These are phyloP conservation scores for Acanthurus tractus DNA, from an alignment of 2,797 vertebrate species.

Conservation along the genomic window DNA sequence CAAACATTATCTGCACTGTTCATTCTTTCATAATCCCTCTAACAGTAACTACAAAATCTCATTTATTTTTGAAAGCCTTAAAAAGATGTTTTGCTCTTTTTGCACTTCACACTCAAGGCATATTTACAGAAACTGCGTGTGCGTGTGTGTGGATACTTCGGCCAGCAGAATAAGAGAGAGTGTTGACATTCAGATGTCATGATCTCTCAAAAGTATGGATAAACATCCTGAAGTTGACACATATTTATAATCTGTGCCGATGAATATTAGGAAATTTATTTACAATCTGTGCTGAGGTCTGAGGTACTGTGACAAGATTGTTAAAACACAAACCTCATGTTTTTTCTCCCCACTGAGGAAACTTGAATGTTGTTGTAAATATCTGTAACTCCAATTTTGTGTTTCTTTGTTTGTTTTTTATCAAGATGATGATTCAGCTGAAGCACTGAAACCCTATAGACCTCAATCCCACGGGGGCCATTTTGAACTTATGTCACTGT, in stretches of 20 bases:
- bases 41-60: conserved; percentile 23
- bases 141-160: conserved; percentile 21
- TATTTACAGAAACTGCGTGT: conserved; percentile 38
- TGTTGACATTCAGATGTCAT: conserved; percentile 37
- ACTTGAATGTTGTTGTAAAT: conserved; percentile 22
- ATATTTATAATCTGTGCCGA: background rate
- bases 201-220: conserved; percentile 44
- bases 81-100: conserved; percentile 54
- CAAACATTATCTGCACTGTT: conserved; percentile 34
- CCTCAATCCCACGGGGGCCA: conserved; percentile 49
- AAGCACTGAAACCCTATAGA: conserved; percentile 33
- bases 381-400: conserved; percentile 39
- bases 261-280: conserved; percentile 10
- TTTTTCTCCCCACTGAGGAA: background rate
- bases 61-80: conserved; percentile 65
- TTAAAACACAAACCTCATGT: background rate
- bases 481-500: conserved; percentile 54
- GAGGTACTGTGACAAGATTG: conserved; percentile 2
- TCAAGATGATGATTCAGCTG: conserved; percentile 46
- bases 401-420: conserved; percentile 18
- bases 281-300: background rate
- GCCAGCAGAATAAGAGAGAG: conserved; percentile 33
- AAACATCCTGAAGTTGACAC: conserved; percentile 66
- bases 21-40: conserved; percentile 41
- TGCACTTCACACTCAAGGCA: conserved; percentile 55